Base-by-base conservation (phyloP, 2,888 invertebrate genomes). In the Acronicta psi region DNA sequence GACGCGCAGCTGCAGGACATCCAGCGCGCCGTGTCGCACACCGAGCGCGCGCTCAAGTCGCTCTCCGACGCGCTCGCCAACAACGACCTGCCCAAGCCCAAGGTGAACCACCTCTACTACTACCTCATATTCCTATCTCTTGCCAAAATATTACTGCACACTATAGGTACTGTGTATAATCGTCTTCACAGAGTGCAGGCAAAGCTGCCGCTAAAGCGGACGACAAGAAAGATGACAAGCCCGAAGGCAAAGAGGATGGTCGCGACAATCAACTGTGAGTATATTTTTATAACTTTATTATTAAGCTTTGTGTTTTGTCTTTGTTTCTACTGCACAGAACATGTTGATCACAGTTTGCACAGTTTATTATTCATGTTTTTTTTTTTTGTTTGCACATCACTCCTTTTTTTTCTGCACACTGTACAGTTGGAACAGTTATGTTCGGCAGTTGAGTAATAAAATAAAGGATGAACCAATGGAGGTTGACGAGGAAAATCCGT, bases 231-330 rank as follows among this genome's bases (percentile, higher is more conserved):
- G 84, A 90, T 47, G 84, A 95, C 65, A 95, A 95, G 64, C 95
- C 95, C 0, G 95, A 95, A 43, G 92, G 95, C 6, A 96, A 96
- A 66, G 95, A 96, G 82, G 97, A 97, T 72, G 97, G 97, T 78
- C 95, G 98, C 36, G 97, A 97, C 87, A 97, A 97, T 83, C 96
- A 96, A 84, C 90, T 97, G 96, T 96, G 81, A 95, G 95, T 95
- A 64, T 34, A 29, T 29, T 29, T 29, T 25, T 25, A 25, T 23
- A 23, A 2, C 13, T 20, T 8, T n/a, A n/a, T n/a, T 13, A 20
- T 13, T 13, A 5, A 11, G 18, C 1, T 18, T 20, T 20, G 20
- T 17, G 2, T 8, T 9, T 13, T 6, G n/a, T 20, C n/a, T 17
- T 14, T 10, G n/a, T n/a, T 25, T 25, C 14, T 14, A 14, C 14